These are phyloP conservation scores for Ferdinandea cuprea DNA, from an alignment of 2,888 invertebrate genomes.

Conservation along the genomic window DNA sequence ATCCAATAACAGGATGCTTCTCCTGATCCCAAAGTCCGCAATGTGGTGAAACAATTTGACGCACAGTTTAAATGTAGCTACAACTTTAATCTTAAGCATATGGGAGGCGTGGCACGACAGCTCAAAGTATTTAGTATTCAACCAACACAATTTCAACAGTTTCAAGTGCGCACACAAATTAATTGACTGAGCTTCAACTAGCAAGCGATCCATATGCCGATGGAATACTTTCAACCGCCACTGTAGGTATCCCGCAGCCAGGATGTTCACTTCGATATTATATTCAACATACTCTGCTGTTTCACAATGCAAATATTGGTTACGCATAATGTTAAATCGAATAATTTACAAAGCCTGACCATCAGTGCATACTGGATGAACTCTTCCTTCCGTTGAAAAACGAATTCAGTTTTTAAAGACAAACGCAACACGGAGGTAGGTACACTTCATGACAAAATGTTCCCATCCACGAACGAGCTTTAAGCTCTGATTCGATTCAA, in stretches of 20 bases:
- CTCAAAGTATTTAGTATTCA: no score
- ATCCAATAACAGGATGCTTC: no score
- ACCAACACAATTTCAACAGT: no score
- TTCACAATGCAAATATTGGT: slow-evolving; percentile 17
- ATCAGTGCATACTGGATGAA: neutral
- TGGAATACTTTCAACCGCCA: neutral
- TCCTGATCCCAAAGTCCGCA: no score
- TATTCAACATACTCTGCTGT: neutral
- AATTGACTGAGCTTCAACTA: no score
- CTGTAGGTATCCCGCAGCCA: neutral
- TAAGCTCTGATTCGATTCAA: slow-evolving; percentile 6
- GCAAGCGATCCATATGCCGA: no score
- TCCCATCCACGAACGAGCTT: neutral
- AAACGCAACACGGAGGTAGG: neutral
- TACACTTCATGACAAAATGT: neutral
- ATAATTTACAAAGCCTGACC: slow-evolving; percentile 15
- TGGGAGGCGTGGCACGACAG: no score
- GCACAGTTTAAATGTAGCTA: no score
- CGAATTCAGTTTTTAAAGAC: neutral
- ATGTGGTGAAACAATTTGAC: no score
- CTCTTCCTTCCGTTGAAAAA: slow-evolving; percentile 14
- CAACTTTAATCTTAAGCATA: no score
- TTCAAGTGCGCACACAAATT: no score
- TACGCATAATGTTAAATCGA: slow-evolving; percentile 6
- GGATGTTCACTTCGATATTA: neutral